phyloP scores from a whole-genome alignment of 2,113 vertebrate genomes.

The Okapia johnstoni region DNA sequence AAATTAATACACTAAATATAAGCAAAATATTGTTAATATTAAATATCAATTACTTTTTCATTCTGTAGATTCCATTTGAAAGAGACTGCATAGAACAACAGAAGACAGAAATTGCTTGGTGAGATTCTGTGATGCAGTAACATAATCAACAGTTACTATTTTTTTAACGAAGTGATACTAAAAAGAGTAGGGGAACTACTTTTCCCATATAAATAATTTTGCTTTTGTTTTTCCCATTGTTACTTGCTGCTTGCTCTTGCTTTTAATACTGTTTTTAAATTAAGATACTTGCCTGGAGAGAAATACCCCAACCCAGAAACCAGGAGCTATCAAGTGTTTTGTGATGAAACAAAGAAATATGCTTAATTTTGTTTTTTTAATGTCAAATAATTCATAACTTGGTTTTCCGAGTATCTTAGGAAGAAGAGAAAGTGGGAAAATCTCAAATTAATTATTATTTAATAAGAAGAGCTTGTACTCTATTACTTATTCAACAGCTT shows the following conservation, averaged over 20 bases:
- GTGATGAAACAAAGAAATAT: not conserved
- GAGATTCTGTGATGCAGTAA: not conserved
- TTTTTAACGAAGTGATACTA: not conserved
- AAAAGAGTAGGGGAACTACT: not conserved
- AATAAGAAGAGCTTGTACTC: not conserved
- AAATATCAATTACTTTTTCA: not conserved
- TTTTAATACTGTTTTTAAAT: not conserved
- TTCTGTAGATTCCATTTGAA: not conserved
- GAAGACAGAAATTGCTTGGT: not conserved
- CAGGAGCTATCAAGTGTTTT: not conserved
- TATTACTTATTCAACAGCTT: slow-evolving; percentile 30
- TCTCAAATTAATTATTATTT: slow-evolving; percentile 46
- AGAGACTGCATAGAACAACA: not conserved
- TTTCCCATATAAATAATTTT: not conserved
- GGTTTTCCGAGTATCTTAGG: not conserved
- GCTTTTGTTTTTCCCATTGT: not conserved
- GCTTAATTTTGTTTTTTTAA: not conserved
- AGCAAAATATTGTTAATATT: not conserved
- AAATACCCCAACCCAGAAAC: not conserved
- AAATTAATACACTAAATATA: not conserved
- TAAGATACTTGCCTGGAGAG: not conserved
- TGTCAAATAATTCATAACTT: not conserved
- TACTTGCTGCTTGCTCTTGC: not conserved
- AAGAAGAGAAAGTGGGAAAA: not conserved
- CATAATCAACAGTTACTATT: not conserved